phyloP scores from a whole-genome alignment of 2,113 vertebrate genomes.

The Nibea coibor region DNA sequence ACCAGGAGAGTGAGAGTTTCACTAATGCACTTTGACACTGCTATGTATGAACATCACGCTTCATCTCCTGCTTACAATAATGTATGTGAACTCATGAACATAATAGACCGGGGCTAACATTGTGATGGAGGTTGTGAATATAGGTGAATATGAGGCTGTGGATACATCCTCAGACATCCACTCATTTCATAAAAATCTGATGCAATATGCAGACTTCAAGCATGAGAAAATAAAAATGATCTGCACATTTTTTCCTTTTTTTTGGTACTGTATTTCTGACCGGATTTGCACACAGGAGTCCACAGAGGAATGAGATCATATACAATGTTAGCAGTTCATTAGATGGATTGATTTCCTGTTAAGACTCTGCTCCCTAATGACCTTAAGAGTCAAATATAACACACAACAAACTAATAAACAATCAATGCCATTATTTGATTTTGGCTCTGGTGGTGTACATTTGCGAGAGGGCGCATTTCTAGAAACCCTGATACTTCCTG shows the following conservation, averaged over 20 bases:
- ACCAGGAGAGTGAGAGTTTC: conserved; percentile 62
- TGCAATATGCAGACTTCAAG: neutral
- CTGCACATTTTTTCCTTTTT: neutral
- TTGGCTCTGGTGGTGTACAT: neutral
- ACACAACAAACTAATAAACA: conserved; percentile 37
- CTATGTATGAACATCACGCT: conserved; percentile 62
- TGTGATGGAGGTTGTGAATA: neutral
- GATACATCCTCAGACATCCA: neutral
- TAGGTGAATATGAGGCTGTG: conserved; percentile 5
- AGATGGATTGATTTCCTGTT: conserved; percentile 49
- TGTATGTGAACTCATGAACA: conserved; percentile 65
- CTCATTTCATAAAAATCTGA: neutral
- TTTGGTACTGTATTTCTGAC: neutral
- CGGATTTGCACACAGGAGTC: neutral
- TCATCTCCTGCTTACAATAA: conserved; percentile 59
- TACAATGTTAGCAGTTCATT: conserved; percentile 29
- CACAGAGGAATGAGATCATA: conserved; percentile 25
- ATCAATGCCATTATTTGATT: conserved; percentile 23
- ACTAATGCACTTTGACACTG: conserved; percentile 69
- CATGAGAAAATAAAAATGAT: neutral
- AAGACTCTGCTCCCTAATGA: conserved; percentile 23
- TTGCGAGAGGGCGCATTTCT: conserved; percentile 27
- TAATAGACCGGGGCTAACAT: conserved; percentile 16
- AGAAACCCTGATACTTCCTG: conserved; percentile 42
- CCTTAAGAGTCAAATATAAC: conserved; percentile 34